Evolutionary conservation across 2,888 invertebrate species (phyloP).

Genomic region (Gari tellinella): DNA sequence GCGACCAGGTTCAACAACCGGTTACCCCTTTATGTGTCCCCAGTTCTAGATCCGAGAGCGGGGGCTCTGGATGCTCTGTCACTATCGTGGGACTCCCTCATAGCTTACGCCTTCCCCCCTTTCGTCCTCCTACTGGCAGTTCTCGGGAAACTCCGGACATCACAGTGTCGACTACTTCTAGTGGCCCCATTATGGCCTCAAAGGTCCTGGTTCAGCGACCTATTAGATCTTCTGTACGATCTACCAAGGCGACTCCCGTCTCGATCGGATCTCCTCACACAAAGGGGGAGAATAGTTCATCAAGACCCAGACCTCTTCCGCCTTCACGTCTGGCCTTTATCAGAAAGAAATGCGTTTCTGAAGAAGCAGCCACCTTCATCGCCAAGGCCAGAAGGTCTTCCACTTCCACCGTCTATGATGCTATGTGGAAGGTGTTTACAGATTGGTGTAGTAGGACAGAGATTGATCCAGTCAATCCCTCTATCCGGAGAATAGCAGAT

Average conservation of each 20-base stretch:
- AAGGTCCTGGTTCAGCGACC: constrained; percentile 10
- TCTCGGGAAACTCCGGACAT: constrained; percentile 7
- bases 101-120: constrained; percentile 53
- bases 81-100: constrained; percentile 41
- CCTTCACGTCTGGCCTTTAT: constrained; percentile 17
- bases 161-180: constrained; percentile 9
- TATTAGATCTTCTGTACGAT: constrained; percentile 14
- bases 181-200: constrained; percentile 18
- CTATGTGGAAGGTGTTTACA: constrained; percentile 37
- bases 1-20: constrained; percentile 29
- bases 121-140: constrained; percentile 40
- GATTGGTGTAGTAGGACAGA: constrained; percentile 43
- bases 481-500: constrained; percentile 35
- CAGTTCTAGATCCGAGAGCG: constrained; percentile 30
- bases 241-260: constrained; percentile 3
- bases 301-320: constrained; percentile 4
- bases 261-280: not conserved
- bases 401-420: constrained; percentile 28
- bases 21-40: constrained; percentile 35
- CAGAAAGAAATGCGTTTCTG: constrained; percentile 28
- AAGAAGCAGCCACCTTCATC: constrained; percentile 34
- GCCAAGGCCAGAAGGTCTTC: constrained; percentile 36
- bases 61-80: constrained; percentile 48
- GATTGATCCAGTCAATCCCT: constrained; percentile 36
- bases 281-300: constrained; percentile 11